Base-by-base conservation (phyloP, 2,888 invertebrate species). In the Habroteleia sp. region DNA sequence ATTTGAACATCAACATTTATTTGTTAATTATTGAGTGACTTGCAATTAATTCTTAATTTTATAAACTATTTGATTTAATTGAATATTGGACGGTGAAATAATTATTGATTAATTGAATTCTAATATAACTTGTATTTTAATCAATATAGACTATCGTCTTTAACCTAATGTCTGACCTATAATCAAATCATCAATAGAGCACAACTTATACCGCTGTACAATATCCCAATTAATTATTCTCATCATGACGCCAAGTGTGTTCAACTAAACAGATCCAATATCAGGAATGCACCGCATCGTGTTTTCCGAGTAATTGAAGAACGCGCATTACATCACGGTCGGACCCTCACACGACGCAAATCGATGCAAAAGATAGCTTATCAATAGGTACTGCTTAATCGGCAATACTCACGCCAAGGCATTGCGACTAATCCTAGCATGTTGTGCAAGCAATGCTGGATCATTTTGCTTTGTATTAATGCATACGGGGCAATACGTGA, bases 281-380 rank as follows among this genome's bases (percentile, higher is more conserved):
- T 72, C 71, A 42, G 48, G 11, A 48, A 56, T 37, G 48, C 48
- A 16, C 2, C 29, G 42, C 35, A 72, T 56, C 56, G 35, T 63
- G 56, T 63, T 72, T 72, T 63, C 71, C 56, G 54, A 56, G 63
- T 72, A 72, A 72, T 63, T 63, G 63, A 72, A 72, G 71, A 63
- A 63, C 71, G 29, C 41, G 50, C 44, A 44, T 39, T 33, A 42
- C 41, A 39, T 25, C 35, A 23, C 8, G 14, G 3, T 35, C 33
- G 46, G 48, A 62, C 50, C 56, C 46, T 54, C 41, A 14, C 50
- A 50, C 63, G 56, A 35, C 29, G 54, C 54, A 46, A 71, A 71
- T 72, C 63, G 58, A 72, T 58, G 27, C 33, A 33, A 72, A 72
- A 63, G 72, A 65, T 72, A 63, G 56, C 72, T 72, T 73, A 65